A percentile compares a stretch with the other conserved stretches of the same genome.
phyloP scores from a whole-genome alignment of 2,888 invertebrate species.

The Lasius fuliginosus region DNA sequence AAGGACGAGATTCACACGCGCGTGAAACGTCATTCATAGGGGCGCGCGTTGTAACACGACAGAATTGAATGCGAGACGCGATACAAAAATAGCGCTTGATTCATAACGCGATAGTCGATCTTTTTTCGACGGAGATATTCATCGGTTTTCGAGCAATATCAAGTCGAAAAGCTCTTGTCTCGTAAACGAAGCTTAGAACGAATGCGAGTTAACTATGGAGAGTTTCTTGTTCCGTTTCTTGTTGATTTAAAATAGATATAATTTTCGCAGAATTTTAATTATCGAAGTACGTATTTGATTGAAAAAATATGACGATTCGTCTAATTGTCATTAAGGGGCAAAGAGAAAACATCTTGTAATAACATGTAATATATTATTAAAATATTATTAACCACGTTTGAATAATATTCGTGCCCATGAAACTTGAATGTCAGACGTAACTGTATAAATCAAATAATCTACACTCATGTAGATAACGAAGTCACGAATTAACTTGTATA shows the following conservation, averaged over 20 bases:
- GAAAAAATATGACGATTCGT: not conserved
- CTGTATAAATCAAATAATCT: constrained; percentile 35
- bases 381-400: not conserved
- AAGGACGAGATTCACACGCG: constrained; percentile 42
- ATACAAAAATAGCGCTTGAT: constrained; percentile 5
- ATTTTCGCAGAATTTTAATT: not conserved
- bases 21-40: constrained; percentile 65
- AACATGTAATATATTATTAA: not conserved
- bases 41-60: constrained; percentile 12
- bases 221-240: not conserved
- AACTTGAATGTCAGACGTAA: not conserved
- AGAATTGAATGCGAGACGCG: constrained; percentile 31
- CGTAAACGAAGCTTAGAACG: not conserved
- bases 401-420: not conserved
- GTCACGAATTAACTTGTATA: constrained; percentile 6
- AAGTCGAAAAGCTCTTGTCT: not conserved
- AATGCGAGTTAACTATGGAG: not conserved
- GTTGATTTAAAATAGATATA: not conserved
- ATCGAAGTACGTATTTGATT: not conserved
- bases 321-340: not conserved
- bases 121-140: not conserved
- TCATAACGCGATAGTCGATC: not conserved
- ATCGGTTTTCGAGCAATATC: not conserved
- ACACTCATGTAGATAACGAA: constrained; percentile 8
- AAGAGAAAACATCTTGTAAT: not conserved